Conservation (phyloP, 2,797 vertebrate genomes). For the Dendrocincla fuliginosa region DNA sequence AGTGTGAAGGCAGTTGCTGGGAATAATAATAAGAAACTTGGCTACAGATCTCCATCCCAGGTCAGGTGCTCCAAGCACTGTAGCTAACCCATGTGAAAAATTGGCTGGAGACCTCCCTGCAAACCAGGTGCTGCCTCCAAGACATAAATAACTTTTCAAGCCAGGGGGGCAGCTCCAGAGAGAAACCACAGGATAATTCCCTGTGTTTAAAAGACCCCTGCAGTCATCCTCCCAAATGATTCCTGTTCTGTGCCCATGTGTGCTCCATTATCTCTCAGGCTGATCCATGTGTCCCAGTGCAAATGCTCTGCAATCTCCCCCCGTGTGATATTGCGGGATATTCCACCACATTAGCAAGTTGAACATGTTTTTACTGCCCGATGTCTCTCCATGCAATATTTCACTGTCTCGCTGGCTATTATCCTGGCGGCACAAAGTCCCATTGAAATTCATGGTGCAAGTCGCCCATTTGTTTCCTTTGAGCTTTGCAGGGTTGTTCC, state of each 20-base stretch:
- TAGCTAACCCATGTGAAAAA: background rate
- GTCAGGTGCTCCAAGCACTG: background rate
- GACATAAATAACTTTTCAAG: background rate
- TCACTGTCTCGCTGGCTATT: constrained; percentile 63
- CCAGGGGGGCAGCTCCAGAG: background rate
- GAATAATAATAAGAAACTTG: constrained; percentile 15
- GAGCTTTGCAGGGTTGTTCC: constrained; percentile 60
- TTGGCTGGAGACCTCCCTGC: background rate
- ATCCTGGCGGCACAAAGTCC: constrained; percentile 65
- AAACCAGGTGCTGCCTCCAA: background rate
- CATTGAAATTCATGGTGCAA: constrained; percentile 66
- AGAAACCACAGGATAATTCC: background rate
- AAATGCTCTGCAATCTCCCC: background rate
- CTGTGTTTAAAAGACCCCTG: background rate
- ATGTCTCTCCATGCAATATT: constrained; percentile 36
- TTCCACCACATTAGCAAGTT: constrained; percentile 25
- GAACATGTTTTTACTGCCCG: constrained; percentile 57
- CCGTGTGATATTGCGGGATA: background rate
- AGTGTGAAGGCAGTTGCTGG: background rate
- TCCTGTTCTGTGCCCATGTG: fast-evolving
- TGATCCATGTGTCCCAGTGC: background rate
- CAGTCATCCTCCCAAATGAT: background rate
- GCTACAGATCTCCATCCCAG: background rate
- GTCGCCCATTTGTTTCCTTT: constrained; percentile 65
- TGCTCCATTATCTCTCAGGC: background rate